Percentiles rank a stretch among this genome's conserved stretches.
Evolutionary conservation across 2,113 vertebrate species (phyloP).

Genomic region (Elephas maximus): DNA sequence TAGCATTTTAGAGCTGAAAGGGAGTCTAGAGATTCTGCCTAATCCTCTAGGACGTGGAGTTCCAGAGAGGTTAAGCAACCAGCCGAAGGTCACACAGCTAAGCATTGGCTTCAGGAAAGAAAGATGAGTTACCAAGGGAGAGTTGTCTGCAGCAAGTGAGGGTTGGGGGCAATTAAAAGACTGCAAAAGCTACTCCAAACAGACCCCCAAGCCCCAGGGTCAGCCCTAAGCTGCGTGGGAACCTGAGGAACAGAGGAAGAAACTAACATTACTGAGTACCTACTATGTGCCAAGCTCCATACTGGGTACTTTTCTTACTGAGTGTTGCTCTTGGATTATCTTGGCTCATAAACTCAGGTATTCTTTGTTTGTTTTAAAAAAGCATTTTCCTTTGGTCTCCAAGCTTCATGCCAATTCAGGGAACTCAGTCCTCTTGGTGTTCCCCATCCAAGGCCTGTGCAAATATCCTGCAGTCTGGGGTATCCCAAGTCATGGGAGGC

Average conservation of each 20-base stretch:
- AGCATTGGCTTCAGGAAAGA: neutral
- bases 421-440: neutral
- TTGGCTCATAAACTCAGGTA: neutral
- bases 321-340: neutral
- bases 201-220: neutral
- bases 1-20: neutral
- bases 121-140: neutral
- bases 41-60: neutral
- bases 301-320: neutral
- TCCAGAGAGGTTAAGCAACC: slow-evolving; percentile 39
- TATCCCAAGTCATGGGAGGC: neutral
- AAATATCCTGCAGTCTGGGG: neutral
- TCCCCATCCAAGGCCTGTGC: neutral
- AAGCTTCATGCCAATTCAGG: neutral
- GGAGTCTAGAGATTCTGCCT: neutral
- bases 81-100: slow-evolving; percentile 34
- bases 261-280: too few species aligned
- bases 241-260: neutral
- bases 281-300: neutral
- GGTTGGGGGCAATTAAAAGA: neutral
- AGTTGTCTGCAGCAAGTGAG: neutral
- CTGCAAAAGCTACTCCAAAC: neutral
- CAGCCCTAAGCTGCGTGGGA: neutral
- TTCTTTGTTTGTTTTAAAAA: neutral
- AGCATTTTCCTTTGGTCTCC: neutral